Evolutionary conservation across 2,888 invertebrate genomes (phyloP), one percentile per base, ranked within the genome.

Genomic region (Augochlorella aurata): DNA sequence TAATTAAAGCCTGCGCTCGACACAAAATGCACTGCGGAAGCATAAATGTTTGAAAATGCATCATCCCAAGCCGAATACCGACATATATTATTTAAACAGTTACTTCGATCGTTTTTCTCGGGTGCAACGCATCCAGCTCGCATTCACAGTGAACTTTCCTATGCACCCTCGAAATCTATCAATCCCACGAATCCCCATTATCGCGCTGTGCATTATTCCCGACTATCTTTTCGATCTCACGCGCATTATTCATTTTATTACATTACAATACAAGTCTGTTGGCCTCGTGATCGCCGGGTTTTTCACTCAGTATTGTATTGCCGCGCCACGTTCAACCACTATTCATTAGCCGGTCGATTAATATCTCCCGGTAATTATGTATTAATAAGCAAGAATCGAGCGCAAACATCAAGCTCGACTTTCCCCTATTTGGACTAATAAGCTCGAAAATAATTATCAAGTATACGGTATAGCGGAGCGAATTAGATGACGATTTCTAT

Each of bases 311-410:
- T 61, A 79, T 71, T 58, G 73, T n/a, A n/a, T 79, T 79, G 44
- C 76, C n/a, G 45, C 16, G 12, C 38, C 38, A 16, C 49, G 70
- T 71, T 58, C 66, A 29, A 61, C 29, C 38, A 14, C 68, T 61
- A 67, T 79, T 84, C 79, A 52, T 82, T 82, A 82, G 81, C 14
- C 29, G 44, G 73, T 66, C 38, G 74, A 76, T 86, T 78, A 82
- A 85, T 74, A 82, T 75, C 82, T 67, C 73, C 21, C 45, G 10
- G 84, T 76, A 82, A 82, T 82, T 85, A 83, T 80, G 73, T 65
- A 79, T 81, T 81, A 81, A 81, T 82, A 24, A 54, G 54, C 21
- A 73, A 38, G 75, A 82, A 75, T 82, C 50, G 61, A 16, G 61
- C 61, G 54, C 68, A 16, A 75, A 54, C 81, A 69, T 73, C 50